Evolutionary conservation across 53 echinoderm and acorn worm genomes (phyloP), one percentile per base, ranked within the genome.

Genomic region (Arbacia lixula): DNA sequence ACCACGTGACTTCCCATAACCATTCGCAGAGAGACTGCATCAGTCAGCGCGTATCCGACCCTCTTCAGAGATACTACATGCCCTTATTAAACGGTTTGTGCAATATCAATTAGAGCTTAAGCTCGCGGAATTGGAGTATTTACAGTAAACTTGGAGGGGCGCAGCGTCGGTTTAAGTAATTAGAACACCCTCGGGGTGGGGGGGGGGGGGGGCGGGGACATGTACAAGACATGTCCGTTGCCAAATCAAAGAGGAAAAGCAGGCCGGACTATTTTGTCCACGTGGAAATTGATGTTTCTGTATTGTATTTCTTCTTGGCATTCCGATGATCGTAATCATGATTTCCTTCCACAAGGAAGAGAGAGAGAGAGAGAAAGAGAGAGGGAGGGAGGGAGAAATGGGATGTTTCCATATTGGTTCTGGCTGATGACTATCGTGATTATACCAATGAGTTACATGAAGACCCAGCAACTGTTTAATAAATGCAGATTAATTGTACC

Each of bases 1-100:
- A 66, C 20, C 66, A 66, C 36, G 37, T 66, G 66, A 66, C 38
- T 66, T 36, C 66, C 66, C 63, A 63, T 66, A 38, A 66, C 66
- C 66, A 36, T 21, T 66, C 38, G 66, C 66, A 38, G 36, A 38
- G 66, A 66, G 10, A 66, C 38, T 38, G 21, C 66, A 66, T 12
- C 66, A 66, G 66, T 66, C 66, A 66, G 20, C 37, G n/a, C 17
- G 38, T 38, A 26, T 66, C 66, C 66, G 66, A 24, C 38, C 66
- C 20, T n/a, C 11, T 66, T 36, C 36, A 66, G 66, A 22, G 14
- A 36, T 66, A 66, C 38, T 36, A 9, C 38, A 36, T 50, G 66
- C 38, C 66, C 66, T 66, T 38, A 22, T 22, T 36, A 66, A 66
- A 66, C 38, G 66, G 66, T 66, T 66, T 66, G 36, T 66, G 66